Percentiles rank a stretch among this genome's conserved stretches.
These are phyloP conservation scores for Diphyllodes magnificus DNA, from an alignment of 2,113 vertebrate species.

Conservation along the genomic window DNA sequence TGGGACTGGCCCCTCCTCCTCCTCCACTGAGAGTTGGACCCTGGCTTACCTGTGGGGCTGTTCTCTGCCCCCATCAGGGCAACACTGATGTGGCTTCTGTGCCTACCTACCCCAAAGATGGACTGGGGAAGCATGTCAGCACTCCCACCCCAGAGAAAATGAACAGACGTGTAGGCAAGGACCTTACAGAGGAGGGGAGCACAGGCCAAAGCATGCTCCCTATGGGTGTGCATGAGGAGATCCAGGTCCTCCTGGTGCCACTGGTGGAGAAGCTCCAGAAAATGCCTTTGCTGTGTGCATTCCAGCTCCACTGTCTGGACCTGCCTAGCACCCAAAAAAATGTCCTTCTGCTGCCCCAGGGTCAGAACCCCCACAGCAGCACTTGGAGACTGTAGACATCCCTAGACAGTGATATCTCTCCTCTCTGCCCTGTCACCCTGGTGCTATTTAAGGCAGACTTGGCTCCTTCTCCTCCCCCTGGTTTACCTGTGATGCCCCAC, in stretches of 20 bases:
- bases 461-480: background rate
- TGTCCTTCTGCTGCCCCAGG: background rate
- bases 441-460: background rate
- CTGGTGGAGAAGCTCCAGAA: slow-evolving; percentile 79
- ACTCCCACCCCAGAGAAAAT: background rate
- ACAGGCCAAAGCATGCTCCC: slow-evolving; percentile 37
- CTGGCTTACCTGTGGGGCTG: background rate
- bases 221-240: slow-evolving; percentile 79
- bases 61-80: background rate
- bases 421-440: background rate
- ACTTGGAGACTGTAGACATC: background rate
- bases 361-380: background rate
- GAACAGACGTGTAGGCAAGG: background rate
- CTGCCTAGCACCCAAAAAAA: slow-evolving; percentile 21
- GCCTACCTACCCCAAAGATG: background rate
- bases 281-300: slow-evolving; percentile 70
- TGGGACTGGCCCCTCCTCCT: background rate
- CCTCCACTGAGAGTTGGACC: background rate
- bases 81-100: background rate
- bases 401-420: background rate
- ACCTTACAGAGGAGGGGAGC: background rate
- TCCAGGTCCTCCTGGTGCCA: slow-evolving; percentile 78
- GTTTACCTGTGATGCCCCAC: background rate
- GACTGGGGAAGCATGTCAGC: rapidly evolving
- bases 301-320: slow-evolving; percentile 80